Conservation (phyloP, 2,888 invertebrate species). For the Epistrophe eligans region DNA sequence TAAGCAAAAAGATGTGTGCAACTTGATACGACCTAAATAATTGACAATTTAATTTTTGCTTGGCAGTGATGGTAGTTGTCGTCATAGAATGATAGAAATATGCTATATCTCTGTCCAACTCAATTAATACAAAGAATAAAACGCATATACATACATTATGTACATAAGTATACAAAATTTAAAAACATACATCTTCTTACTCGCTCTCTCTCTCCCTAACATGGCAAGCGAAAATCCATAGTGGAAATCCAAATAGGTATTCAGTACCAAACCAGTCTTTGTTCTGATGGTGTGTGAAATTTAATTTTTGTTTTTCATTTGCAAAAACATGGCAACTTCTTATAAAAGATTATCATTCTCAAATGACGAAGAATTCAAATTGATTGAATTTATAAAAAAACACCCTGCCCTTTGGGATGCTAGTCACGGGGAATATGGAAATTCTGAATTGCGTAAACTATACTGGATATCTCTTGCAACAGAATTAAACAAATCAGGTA, state of each 20-base stretch:
- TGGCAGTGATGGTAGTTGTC: conserved; percentile 5
- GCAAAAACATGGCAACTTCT: conserved; percentile 39
- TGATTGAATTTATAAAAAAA: conserved; percentile 63
- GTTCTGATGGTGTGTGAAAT: conserved; percentile 20
- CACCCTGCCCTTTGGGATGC: conserved; percentile 74
- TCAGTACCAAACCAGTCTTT: conserved; percentile 19
- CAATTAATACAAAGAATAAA: too few relatives aligned
- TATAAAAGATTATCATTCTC: conserved; percentile 73
- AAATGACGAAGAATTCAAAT: conserved; percentile 66
- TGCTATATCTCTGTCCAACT: neutral
- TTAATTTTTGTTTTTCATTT: neutral
- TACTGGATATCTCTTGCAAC: conserved; percentile 61
- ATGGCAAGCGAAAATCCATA: conserved; percentile 45
- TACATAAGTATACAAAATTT: too few relatives aligned
- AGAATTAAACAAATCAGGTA: conserved; percentile 66
- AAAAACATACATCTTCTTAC: neutral
- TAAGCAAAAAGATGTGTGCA: neutral
- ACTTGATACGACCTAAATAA: neutral
- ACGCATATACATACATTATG: neutral
- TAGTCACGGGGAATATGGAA: conserved; percentile 61
- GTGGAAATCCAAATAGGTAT: conserved; percentile 62
- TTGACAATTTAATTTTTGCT: neutral
- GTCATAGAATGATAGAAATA: neutral
- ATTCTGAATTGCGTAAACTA: conserved; percentile 60
- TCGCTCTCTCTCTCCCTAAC: neutral